Evolutionary conservation across 2,888 invertebrate genomes (phyloP), one percentile per base, ranked within the genome.

Genomic region (Tenthredo mesomela): DNA sequence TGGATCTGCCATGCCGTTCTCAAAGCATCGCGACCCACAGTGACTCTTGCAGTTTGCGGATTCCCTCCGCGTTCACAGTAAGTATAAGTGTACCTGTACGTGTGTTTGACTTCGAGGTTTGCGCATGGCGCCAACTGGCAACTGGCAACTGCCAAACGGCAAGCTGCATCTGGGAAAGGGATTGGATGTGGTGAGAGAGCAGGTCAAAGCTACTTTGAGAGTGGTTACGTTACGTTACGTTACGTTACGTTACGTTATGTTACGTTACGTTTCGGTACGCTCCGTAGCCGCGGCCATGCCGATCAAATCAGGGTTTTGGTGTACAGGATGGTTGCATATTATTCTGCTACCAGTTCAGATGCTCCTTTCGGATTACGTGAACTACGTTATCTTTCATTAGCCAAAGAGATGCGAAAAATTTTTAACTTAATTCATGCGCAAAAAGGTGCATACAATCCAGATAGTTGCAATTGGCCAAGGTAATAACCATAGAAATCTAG

Each of bases 301-400:
- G 80, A 87, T 87, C 87, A 86, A 88, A 90, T 89, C 87, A 87
- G 86, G 89, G 88, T 88, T 89, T 88, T 85, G 87, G 87, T 67
- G 7, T 89, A 91, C 91, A 92, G 90, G 92, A 92, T 91, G 91
- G 92, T 92, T 91, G 91, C 92, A 92, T 92, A 92, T 92, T 92
- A 93, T 93, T 92, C 91, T 88, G 85, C 87, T 88, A 89, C 90
- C 90, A 87, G 75, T 58, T 18, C 18, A 25, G 25, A 10, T 1
- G 15, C 37, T 7, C 6, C 18, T 33, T 67, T 33, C 33, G 12
- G 15, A 47, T 18, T 47, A 47, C 50, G 50, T 50, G 50, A 50
- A 4, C 50, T 18, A 47, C 47, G 47, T 47, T 47, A 18, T 50
- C 50, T 18, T 18, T 50, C 18, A 18, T 6, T 58, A 2, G 10